These are phyloP conservation scores for Papilio polytes DNA, from an alignment of 1,140 invertebrate genomes.

Conservation along the genomic window DNA sequence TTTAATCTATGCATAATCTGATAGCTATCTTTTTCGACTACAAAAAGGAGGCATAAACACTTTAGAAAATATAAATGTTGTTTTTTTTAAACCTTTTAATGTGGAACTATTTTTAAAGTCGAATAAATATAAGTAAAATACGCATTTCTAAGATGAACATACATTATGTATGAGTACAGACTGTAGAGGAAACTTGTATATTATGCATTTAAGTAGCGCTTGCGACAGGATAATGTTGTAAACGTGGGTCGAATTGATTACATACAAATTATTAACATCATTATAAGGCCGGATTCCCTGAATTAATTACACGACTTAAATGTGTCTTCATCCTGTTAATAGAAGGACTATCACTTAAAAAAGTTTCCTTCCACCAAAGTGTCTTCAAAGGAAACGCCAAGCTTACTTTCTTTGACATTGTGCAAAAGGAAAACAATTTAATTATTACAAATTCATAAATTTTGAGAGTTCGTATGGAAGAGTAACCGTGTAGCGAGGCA, in stretches of 20 bases:
- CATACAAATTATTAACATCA: background rate
- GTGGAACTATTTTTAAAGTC: too few species aligned
- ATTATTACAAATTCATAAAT: background rate
- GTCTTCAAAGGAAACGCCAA: too few species aligned
- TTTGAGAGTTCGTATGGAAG: background rate
- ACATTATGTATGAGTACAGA: constrained; percentile 2
- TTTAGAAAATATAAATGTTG: too few species aligned
- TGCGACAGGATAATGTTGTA: constrained; percentile 17
- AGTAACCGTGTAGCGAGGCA: background rate
- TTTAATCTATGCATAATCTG: too few species aligned
- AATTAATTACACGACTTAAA: background rate
- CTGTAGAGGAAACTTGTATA: background rate
- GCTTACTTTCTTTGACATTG: too few species aligned
- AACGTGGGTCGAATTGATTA: background rate
- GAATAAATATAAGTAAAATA: background rate
- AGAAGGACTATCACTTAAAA: background rate
- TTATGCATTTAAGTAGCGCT: constrained; percentile 14
- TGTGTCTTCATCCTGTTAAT: background rate
- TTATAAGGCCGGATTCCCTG: background rate
- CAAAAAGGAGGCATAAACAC: too few species aligned
- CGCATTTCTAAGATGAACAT: background rate
- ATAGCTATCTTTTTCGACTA: too few species aligned
- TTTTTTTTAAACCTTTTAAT: too few species aligned
- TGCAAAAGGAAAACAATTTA: too few species aligned
- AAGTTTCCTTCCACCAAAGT: too few species aligned